These are phyloP conservation scores for Crocallis elinguaria DNA, from an alignment of 2,888 invertebrate genomes.

Conservation along the genomic window DNA sequence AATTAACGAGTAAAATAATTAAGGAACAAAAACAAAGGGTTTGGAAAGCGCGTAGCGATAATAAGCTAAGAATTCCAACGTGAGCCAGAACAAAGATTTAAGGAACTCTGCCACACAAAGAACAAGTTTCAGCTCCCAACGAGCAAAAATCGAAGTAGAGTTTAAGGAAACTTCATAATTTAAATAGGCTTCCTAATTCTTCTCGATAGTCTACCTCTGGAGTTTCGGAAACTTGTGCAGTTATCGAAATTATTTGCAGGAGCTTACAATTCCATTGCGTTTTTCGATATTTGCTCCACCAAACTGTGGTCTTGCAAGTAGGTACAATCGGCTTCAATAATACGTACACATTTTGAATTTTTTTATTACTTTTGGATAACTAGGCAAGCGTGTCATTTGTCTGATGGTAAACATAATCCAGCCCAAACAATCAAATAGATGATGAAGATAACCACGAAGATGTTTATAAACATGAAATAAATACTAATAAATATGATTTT, in stretches of 20 bases:
- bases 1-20: conserved; percentile 56
- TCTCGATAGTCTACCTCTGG: conserved; percentile 12
- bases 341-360: too few relatives aligned
- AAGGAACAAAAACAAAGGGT: conserved; percentile 52
- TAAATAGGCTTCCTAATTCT: conserved; percentile 22
- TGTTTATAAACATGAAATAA: too few relatives aligned
- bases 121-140: conserved; percentile 26
- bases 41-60: conserved; percentile 45
- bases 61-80: conserved; percentile 45
- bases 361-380: too few relatives aligned
- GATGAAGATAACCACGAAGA: too few relatives aligned
- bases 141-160: conserved; percentile 34
- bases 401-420: too few relatives aligned
- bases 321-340: too few relatives aligned
- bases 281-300: not conserved
- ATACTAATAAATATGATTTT: too few relatives aligned
- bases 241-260: conserved; percentile 18
- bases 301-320: too few relatives aligned
- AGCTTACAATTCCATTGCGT: not conserved
- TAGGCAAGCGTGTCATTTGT: too few relatives aligned
- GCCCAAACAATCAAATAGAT: too few relatives aligned
- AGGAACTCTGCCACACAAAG: conserved; percentile 38
- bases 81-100: conserved; percentile 42
- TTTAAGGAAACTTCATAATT: conserved; percentile 23
- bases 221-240: conserved; percentile 19